Evolutionary conservation across 2,888 invertebrate species (phyloP), one percentile per base, ranked within the genome.

Genomic region (Acanthosepion lycidas): DNA sequence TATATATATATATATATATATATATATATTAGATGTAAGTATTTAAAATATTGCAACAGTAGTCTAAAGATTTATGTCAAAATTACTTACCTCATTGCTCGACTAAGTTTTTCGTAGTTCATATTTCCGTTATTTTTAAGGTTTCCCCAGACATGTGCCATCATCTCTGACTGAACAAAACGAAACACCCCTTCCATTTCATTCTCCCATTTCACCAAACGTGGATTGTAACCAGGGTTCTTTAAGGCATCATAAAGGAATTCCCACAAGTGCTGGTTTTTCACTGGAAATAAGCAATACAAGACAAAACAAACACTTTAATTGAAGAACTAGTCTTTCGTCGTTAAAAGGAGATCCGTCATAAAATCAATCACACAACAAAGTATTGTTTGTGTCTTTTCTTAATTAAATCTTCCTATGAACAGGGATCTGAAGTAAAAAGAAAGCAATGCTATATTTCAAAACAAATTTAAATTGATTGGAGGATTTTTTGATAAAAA

Each of bases 101-200:
- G 97, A 97, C 99, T 99, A 96, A 99, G 98, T 97, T 99, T 99
- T 97, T 99, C 99, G 97, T 99, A 99, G 94, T 98, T 99, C 99
- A 99, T 99, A 97, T 98, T 98, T 94, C 98, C 98, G 97, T 99
- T 99, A 97, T 98, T 98, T 97, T 99, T 99, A 97, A 98, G 98
- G 95, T 98, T 98, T 9, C 99, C 99, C 99, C 99, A 99, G 94
- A 99, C 98, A 96, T 98, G 98, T 1, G 99, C 99, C 23, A 99
- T 98, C 96, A 98, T 98, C 97, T 99, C 99, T 94, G 98, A 98
- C 96, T 98, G 98, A n/a, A 99, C 98, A 97, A 99, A 99, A 96
- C 99, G 98, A 97, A 99, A 99, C 96, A 98, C 98, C 23, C 99
- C 99, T 96, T 98, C 98, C 91, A 98, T 98, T 96, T 98, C 98